These are phyloP conservation scores for Gallinago stenura DNA, from an alignment of 2,797 vertebrate species.

Conservation along the genomic window DNA sequence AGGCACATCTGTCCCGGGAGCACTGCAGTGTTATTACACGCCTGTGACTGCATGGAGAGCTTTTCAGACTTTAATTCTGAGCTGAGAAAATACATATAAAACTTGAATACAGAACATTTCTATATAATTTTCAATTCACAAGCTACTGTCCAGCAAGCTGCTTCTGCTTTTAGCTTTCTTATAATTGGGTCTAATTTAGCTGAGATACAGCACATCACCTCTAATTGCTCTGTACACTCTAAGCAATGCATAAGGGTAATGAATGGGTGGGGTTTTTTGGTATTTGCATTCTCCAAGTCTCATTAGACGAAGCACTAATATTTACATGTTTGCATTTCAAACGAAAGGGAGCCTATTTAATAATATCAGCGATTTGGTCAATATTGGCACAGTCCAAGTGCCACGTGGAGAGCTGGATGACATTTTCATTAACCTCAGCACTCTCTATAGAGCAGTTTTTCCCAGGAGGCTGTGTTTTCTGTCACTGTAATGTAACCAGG, in stretches of 20 bases:
- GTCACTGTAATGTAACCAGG: neutral
- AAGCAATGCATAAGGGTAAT: neutral
- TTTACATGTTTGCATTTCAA: constrained; percentile 52
- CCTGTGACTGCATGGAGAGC: neutral
- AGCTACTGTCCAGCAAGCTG: neutral
- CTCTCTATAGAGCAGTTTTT: neutral
- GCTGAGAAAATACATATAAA: neutral
- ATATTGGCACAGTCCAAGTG: neutral
- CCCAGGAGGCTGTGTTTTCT: neutral
- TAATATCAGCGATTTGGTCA: neutral
- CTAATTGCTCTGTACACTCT: neutral
- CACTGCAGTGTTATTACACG: neutral
- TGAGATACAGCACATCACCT: neutral
- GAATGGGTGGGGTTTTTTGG: neutral
- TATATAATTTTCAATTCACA: neutral
- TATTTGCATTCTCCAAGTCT: neutral
- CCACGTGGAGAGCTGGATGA: neutral
- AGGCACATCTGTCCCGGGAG: neutral
- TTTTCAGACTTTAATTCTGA: neutral
- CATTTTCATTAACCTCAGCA: constrained; percentile 8
- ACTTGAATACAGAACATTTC: neutral
- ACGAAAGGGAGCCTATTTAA: neutral
- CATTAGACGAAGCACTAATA: constrained; percentile 27
- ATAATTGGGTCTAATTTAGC: neutral
- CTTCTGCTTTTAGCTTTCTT: neutral